Conservation (phyloP, 2,797 vertebrate genomes). For the Bradypodion pumilum region DNA sequence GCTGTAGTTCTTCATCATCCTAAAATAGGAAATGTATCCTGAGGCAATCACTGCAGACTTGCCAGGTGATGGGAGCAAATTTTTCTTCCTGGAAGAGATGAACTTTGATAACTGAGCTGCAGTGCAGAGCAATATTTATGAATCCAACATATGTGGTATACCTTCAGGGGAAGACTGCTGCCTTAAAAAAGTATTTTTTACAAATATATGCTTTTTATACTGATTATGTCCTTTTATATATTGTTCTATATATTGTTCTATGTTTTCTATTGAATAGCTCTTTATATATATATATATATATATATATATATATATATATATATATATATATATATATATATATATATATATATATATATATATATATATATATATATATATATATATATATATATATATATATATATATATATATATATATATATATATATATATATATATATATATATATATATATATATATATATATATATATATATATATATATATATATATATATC, state of each 20-base stretch:
- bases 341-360: slow-evolving; percentile 12
- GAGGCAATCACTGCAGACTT: slow-evolving; percentile 76
- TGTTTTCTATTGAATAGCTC: slow-evolving; percentile 85
- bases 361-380: slow-evolving; percentile 9
- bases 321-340: slow-evolving; percentile 9
- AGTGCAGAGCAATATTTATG: slow-evolving; percentile 82
- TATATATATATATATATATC: slow-evolving; percentile 14
- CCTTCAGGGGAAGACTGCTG: slow-evolving; percentile 96
- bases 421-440: slow-evolving; percentile 12
- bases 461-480: slow-evolving; percentile 12
- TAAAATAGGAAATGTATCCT: slow-evolving; percentile 72
- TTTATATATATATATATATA: slow-evolving; percentile 6
- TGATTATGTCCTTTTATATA: slow-evolving; percentile 81
- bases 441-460: slow-evolving; percentile 9
- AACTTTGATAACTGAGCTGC: slow-evolving; percentile 81
- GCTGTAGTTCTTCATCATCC: slow-evolving; percentile 75
- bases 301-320: slow-evolving; percentile 12
- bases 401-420: slow-evolving; percentile 9
- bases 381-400: slow-evolving; percentile 12
- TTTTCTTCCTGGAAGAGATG: slow-evolving; percentile 74
- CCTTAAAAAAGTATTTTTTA: slow-evolving; percentile 94
- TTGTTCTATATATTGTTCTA: slow-evolving; percentile 82
- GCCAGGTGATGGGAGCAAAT: slow-evolving; percentile 79
- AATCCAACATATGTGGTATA: slow-evolving; percentile 84
- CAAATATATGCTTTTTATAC: slow-evolving; percentile 90